Conservation (phyloP, 2,888 invertebrate species). For the Pollenia griseotomentosa region DNA sequence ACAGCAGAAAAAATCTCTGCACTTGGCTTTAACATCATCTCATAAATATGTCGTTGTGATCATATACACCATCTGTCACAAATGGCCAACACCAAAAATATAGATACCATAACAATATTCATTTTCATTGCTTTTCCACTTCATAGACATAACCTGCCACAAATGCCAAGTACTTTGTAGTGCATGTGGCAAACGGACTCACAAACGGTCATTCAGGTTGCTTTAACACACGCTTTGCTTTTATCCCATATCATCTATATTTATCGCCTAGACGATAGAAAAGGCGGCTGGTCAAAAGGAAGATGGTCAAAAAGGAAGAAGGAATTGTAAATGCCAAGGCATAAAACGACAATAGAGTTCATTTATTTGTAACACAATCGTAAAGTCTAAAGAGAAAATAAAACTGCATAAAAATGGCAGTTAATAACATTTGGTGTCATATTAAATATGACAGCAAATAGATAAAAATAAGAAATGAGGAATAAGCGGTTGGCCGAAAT, state of each 20-base stretch:
- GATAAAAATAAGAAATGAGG: constrained; percentile 42
- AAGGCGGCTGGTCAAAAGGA: not conserved
- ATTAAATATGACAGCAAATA: constrained; percentile 64
- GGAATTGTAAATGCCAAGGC: constrained; percentile 18
- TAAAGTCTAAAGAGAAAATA: constrained; percentile 47
- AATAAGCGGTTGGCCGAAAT: constrained; percentile 28
- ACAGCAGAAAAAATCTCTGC: constrained; percentile 1
- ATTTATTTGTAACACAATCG: constrained; percentile 29
- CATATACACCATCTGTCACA: constrained; percentile 52
- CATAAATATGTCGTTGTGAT: constrained; percentile 44
- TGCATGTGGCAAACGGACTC: constrained; percentile 24
- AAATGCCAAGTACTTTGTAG: constrained; percentile 42
- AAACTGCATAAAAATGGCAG: constrained; percentile 64
- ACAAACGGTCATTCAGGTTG: constrained; percentile 1
- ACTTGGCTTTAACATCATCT: constrained; percentile 36
- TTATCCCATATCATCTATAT: constrained; percentile 29
- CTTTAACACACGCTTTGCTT: constrained; percentile 51
- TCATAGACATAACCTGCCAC: constrained; percentile 61
- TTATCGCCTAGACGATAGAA: constrained; percentile 37
- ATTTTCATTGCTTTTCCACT: constrained; percentile 43
- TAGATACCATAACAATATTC: constrained; percentile 47
- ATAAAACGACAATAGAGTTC: constrained; percentile 4
- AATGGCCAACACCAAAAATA: constrained; percentile 46
- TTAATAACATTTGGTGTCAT: constrained; percentile 69
- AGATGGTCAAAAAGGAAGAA: constrained; percentile 43